Evolutionary conservation across 1,140 invertebrate genomes (phyloP), one percentile per base, ranked within the genome.

Genomic region (Pinna nobilis): DNA sequence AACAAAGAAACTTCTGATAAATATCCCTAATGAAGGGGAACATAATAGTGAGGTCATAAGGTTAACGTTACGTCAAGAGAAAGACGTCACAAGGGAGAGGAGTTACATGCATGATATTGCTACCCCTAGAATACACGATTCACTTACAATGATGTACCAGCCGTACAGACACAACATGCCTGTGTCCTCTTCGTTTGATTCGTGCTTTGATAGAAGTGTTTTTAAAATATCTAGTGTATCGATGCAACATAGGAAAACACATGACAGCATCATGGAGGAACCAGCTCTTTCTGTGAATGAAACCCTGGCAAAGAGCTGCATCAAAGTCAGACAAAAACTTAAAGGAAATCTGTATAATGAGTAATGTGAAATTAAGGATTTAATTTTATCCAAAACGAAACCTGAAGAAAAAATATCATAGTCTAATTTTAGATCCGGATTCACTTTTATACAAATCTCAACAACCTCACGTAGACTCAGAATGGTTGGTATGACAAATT

Each of bases 81-180:
- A 78, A 39, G 68, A 74, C 50, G 60, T 73, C 9, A 76, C 79
- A 7, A 63, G 73, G 4, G 61, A 74, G 11, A 68, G 64, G 15
- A 80, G 73, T 47, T 80, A 80, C 41, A 80, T 80, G 79, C 65
- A 57, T 70, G 78, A 80, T 32, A 80, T 80, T 28, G 64, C 41
- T 1, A 41, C 59, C 7, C 25, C 39, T 28, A 49, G 59, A 30
- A 28, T 50, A n/a, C 3, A 44, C 23, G 60, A 70, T 13, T 9
- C 18, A n/a, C 25, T 23, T n/a, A 37, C 32, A 9, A 49, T 61
- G 18, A 61, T 50, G 33, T 61, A 49, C 33, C 55, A 61, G 20
- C 32, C 49, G 49, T 35, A 39, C 3, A 70, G 61, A 13, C 39
- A 55, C 28, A 25, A 57, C 7, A 44, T 50, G n/a, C n/a, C 35